phyloP scores from a whole-genome alignment of 2,888 invertebrate genomes.

The Diaphora mendica region DNA sequence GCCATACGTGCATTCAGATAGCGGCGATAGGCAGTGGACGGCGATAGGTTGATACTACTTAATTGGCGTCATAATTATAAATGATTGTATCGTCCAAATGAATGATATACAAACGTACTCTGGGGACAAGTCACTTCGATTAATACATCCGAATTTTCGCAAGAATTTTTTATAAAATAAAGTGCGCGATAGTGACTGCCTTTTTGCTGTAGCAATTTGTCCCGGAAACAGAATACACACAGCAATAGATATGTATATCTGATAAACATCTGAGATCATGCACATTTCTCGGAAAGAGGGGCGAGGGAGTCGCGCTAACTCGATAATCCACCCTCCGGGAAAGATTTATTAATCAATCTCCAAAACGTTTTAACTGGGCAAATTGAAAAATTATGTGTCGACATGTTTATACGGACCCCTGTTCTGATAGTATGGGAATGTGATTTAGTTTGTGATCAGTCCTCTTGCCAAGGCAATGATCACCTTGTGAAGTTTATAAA shows the following conservation, averaged over 20 bases:
- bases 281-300: conserved; percentile 52
- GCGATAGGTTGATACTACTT: too few species aligned
- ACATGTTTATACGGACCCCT: conserved; percentile 62
- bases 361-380: conserved; percentile 75
- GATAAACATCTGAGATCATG: conserved; percentile 57
- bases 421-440: conserved; percentile 46
- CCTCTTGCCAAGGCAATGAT: too few species aligned
- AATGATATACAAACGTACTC: too few species aligned
- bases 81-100: too few species aligned
- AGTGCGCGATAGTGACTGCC: background rate
- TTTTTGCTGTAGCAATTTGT: conserved; percentile 40
- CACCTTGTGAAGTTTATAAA: too few species aligned
- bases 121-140: too few species aligned
- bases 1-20: too few species aligned
- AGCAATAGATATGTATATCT: conserved; percentile 31
- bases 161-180: background rate
- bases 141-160: too few species aligned
- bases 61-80: too few species aligned
- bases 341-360: conserved; percentile 85
- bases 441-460: conserved; percentile 42
- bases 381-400: conserved; percentile 82
- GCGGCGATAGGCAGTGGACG: too few species aligned
- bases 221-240: conserved; percentile 34
- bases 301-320: conserved; percentile 54
- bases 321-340: conserved; percentile 61